A percentile compares a stretch with the other conserved stretches of the same genome.
phyloP scores from a whole-genome alignment of 2,888 invertebrate genomes.

The Drosophila gaucha region DNA sequence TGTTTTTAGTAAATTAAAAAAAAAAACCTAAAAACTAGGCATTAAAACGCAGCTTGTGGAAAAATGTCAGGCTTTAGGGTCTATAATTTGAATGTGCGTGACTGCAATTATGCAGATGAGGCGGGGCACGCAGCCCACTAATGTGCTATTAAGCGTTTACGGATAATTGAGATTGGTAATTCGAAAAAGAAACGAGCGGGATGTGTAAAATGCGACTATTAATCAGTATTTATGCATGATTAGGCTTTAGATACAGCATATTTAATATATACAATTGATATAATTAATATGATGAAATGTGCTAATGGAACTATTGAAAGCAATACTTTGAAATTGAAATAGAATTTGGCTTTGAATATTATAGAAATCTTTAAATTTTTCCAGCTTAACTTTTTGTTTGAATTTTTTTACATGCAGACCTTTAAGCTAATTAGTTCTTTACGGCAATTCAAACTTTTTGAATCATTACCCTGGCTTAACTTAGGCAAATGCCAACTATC shows the following conservation, averaged over 20 bases:
- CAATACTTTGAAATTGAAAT: too few relatives aligned
- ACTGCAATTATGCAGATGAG: conserved; percentile 28
- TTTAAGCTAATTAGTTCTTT: conserved; percentile 26
- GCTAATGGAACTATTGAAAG: too few relatives aligned
- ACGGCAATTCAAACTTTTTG: conserved; percentile 4
- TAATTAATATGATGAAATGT: background rate
- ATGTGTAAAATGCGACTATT: conserved; percentile 1
- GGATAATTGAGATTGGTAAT: conserved; percentile 31
- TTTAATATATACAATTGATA: background rate
- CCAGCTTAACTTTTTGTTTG: too few relatives aligned
- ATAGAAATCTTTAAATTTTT: too few relatives aligned
- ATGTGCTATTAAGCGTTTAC: conserved; percentile 43
- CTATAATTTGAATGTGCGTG: conserved; percentile 35
- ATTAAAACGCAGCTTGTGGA: background rate
- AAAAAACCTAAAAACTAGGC: too few relatives aligned
- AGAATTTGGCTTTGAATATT: too few relatives aligned
- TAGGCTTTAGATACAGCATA: background rate
- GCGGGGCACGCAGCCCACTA: conserved; percentile 28
- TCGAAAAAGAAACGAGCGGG: conserved; percentile 1
- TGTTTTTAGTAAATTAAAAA: background rate
- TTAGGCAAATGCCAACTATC: conserved; percentile 8
- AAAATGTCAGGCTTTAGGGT: conserved; percentile 1
- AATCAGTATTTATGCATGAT: conserved; percentile 10
- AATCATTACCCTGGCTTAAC: too few relatives aligned
- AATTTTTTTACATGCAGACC: background rate